These are phyloP conservation scores for Ostrea denselamellosa DNA, from an alignment of 1,140 invertebrate species.

Conservation along the genomic window DNA sequence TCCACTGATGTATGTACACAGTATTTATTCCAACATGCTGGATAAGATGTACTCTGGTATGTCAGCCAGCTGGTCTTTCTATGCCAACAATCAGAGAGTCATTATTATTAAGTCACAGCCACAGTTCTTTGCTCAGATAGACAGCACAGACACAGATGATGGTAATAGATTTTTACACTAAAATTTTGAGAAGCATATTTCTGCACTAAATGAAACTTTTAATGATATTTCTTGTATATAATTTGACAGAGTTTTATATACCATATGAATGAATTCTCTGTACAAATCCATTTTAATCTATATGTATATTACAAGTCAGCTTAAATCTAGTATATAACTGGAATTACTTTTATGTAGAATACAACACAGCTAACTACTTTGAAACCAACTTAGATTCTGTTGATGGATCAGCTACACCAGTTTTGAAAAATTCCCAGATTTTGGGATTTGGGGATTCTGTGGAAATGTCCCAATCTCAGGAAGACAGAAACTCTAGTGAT, in stretches of 20 bases:
- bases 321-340: neutral
- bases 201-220: no score
- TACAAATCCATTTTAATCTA: no score
- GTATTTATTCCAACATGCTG: conserved; percentile 75
- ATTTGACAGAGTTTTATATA: no score
- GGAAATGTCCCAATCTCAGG: conserved; percentile 51
- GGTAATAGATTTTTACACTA: conserved; percentile 48
- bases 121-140: conserved; percentile 61
- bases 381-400: conserved; percentile 71
- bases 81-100: conserved; percentile 72
- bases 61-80: conserved; percentile 75
- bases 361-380: conserved; percentile 68
- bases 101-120: conserved; percentile 75
- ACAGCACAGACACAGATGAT: conserved; percentile 61
- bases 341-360: conserved; percentile 54
- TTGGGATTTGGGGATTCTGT: conserved; percentile 42
- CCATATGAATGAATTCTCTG: no score
- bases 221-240: no score
- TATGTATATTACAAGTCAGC: no score
- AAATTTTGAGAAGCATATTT: neutral
- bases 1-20: conserved; percentile 76
- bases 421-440: conserved; percentile 70
- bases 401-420: conserved; percentile 72
- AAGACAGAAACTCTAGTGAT: conserved; percentile 65
- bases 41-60: conserved; percentile 72